Evolutionary conservation across 1,140 invertebrate genomes (phyloP), one percentile per base, ranked within the genome.

Genomic region (Neodiprion fabricii): DNA sequence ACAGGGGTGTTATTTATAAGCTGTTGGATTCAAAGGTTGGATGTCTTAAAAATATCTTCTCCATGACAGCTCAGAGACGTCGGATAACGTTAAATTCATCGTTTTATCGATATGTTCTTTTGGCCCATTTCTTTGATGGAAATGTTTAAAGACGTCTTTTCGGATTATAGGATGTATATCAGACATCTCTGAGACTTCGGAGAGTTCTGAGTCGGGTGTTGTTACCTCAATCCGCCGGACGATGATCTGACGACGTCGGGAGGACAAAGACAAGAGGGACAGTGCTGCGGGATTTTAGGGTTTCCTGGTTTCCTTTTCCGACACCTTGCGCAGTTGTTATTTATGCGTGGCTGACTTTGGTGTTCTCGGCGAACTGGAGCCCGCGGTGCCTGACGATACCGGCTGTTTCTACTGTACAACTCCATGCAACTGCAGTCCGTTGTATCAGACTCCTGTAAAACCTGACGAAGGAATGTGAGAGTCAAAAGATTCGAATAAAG

Each of bases 211-310:
- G 68, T 40, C 23, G 28, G 12, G 14, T 5, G 12, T 21, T 70
- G 68, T 21, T 14, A 80, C 76, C 74, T 80, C 49, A 67, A 28
- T 28, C 47, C 76, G 9, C 67, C 48, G 0, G 70, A 49, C 9
- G 71, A 74, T 17, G 72, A 61, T 65, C 68, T 79, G 48, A n/a
- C 48, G 0, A 61, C 23, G 3, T 82, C 73, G 0, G 48, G 61
- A 0, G 70, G 74, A 12, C 78, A 76, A 9, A 77, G 74, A 21
- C 82, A 82, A 9, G 77, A 79, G 1, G 79, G 77, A 48, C 80
- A 81, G 48, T 79, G 80, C 14, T 72, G 80, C 48, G 67, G n/a
- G 21, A 72, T 77, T 12, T 61, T 61, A 8, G 53, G 53, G 72
- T 70, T 48, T 28, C 71, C 17, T 61, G 76, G n/a, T 67, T 79